A percentile compares a stretch with the other conserved stretches of the same genome.
Evolutionary conservation across 37 sponge, comb jelly and placozoan species (phyloP).

Genomic region (Ianthella basta): DNA sequence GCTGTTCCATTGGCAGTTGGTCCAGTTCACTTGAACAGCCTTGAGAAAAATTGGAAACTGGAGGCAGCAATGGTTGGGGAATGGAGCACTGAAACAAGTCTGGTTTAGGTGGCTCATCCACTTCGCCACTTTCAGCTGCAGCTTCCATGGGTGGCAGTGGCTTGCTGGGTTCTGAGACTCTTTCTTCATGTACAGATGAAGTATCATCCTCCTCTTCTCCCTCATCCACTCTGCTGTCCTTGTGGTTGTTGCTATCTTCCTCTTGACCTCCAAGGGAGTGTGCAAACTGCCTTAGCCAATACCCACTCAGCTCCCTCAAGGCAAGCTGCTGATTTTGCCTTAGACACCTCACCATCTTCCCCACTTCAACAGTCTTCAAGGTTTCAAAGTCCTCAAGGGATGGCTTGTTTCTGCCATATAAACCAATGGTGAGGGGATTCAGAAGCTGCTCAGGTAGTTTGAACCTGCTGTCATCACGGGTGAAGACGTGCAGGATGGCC

Average conservation of each 20-base stretch:
- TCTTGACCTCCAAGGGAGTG: neutral
- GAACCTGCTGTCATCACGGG: neutral
- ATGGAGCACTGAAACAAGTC: no score
- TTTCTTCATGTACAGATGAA: neutral
- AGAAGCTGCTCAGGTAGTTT: neutral
- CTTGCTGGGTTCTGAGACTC: neutral
- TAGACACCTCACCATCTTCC: constrained; percentile 3
- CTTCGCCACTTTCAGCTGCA: neutral
- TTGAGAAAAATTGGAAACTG: no score
- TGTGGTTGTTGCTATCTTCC: no score
- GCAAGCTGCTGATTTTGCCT: neutral
- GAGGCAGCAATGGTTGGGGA: neutral
- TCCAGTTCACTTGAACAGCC: neutral
- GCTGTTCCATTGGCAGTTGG: neutral
- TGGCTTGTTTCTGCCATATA: neutral
- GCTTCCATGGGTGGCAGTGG: neutral
- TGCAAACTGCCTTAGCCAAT: neutral
- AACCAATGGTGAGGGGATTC: neutral
- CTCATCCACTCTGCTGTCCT: neutral
- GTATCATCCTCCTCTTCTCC: neutral
- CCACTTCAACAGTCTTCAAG: neutral
- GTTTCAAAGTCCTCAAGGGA: neutral
- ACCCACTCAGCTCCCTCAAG: neutral
- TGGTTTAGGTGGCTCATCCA: neutral
- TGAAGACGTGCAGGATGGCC: neutral